These are phyloP conservation scores for Phrynocephalus vlangalii DNA, from an alignment of 2,797 vertebrate species.

Conservation along the genomic window DNA sequence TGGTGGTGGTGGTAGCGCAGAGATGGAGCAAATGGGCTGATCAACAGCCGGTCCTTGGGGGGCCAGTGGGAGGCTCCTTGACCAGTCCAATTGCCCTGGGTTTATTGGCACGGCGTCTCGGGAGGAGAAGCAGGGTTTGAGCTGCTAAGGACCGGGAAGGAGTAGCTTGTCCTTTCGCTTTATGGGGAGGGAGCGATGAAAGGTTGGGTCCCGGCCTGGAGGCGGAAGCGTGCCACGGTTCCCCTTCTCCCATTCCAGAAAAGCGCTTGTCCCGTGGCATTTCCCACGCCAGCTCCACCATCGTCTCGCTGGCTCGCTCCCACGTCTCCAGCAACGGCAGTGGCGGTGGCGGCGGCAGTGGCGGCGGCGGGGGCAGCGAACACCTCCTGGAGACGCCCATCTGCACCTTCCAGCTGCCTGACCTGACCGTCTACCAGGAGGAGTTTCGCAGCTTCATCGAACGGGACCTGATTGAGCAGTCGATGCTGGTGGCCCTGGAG, in stretches of 20 bases:
- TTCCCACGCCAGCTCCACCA: conserved; percentile 94
- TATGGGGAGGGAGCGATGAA: too few species aligned
- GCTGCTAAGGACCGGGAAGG: too few species aligned
- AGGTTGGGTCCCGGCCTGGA: too few species aligned
- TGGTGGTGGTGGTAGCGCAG: too few species aligned
- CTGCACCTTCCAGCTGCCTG: conserved; percentile 97
- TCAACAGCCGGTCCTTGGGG: neutral
- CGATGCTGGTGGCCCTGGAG: conserved; percentile 96
- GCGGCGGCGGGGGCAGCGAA: conserved; percentile 79
- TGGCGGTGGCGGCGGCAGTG: conserved; percentile 74
- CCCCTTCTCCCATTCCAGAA: conserved; percentile 70
- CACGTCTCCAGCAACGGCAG: conserved; percentile 90
- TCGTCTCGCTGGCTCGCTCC: conserved; percentile 94
- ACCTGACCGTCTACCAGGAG: conserved; percentile 92
- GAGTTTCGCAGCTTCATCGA: conserved; percentile 96
- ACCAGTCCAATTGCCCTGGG: too few species aligned
- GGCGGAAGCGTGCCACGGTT: rapidly evolving
- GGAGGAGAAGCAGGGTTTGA: too few species aligned
- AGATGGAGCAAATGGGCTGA: too few species aligned
- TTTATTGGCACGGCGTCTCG: too few species aligned
- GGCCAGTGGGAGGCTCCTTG: too few species aligned
- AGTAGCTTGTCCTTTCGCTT: too few species aligned
- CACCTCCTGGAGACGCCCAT: conserved; percentile 93
- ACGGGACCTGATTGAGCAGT: conserved; percentile 96
- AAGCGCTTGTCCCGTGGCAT: conserved; percentile 94